Evolutionary conservation across 2,113 vertebrate genomes (phyloP).

Genomic region (Brienomyrus longianalis): DNA sequence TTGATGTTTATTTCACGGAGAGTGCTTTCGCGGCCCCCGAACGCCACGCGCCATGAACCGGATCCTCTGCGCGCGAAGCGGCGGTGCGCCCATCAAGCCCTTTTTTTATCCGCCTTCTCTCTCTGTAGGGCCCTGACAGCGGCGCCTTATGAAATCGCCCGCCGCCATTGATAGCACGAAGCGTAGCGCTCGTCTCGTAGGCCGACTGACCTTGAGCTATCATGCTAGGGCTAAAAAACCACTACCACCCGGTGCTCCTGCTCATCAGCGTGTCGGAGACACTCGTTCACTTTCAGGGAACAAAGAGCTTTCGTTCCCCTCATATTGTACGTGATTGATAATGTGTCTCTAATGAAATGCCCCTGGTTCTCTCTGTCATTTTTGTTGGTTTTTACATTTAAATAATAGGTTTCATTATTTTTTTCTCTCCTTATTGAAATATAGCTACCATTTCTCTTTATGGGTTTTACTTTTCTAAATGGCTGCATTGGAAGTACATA

Average conservation of each 20-base stretch:
- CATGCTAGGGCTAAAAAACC: background rate
- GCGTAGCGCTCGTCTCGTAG: background rate
- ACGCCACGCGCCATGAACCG: no score
- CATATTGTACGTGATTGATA: background rate
- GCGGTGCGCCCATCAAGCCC: background rate
- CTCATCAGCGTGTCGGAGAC: background rate
- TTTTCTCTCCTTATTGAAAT: background rate
- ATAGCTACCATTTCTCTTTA: background rate
- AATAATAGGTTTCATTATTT: background rate
- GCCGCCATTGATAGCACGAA: background rate
- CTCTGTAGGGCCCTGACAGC: background rate
- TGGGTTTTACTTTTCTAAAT: background rate
- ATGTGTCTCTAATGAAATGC: background rate
- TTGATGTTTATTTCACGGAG: conserved; percentile 13
- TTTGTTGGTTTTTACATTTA: background rate
- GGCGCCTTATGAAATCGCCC: background rate
- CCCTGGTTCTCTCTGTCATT: background rate
- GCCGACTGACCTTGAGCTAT: background rate
- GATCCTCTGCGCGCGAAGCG: no score
- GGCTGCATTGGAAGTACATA: background rate
- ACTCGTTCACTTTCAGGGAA: background rate
- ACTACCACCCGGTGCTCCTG: background rate
- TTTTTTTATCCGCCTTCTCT: background rate
- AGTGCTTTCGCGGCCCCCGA: background rate
- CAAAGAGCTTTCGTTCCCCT: background rate